phyloP scores from a whole-genome alignment of 1,140 invertebrate species.

The Contarinia nasturtii region DNA sequence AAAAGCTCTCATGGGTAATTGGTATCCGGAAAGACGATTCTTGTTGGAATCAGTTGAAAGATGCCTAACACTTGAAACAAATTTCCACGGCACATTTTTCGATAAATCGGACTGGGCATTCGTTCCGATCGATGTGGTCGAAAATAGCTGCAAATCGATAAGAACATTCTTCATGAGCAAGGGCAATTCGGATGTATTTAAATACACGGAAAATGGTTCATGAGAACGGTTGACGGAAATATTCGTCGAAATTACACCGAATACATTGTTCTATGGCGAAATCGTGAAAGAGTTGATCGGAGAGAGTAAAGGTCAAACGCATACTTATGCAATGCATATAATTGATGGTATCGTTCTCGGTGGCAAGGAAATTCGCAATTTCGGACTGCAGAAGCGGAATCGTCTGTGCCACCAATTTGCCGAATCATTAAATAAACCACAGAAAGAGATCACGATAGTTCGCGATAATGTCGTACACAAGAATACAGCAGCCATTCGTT shows the following conservation, averaged over 20 bases:
- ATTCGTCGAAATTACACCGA: constrained; percentile 38
- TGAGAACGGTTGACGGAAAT: constrained; percentile 26
- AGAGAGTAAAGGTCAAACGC: constrained; percentile 34
- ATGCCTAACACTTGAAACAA: constrained; percentile 41
- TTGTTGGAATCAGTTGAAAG: constrained; percentile 8
- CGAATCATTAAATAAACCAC: constrained; percentile 42
- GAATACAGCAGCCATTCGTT: constrained; percentile 30
- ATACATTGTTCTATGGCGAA: constrained; percentile 64
- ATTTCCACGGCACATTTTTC: constrained; percentile 48
- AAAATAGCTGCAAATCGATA: constrained; percentile 26
- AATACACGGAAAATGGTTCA: constrained; percentile 32
- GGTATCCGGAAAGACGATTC: constrained; percentile 21
- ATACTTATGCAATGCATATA: constrained; percentile 52
- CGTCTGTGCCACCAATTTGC: constrained; percentile 31
- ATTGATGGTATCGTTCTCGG: constrained; percentile 68
- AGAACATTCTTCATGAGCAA: constrained; percentile 32
- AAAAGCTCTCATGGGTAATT: constrained; percentile 14
- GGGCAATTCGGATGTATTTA: constrained; percentile 33
- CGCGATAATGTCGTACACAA: background rate
- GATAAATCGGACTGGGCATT: constrained; percentile 57
- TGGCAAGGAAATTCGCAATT: constrained; percentile 45
- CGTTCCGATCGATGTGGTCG: constrained; percentile 37
- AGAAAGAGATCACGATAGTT: constrained; percentile 8
- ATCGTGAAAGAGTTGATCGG: constrained; percentile 55
- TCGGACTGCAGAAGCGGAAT: constrained; percentile 36